phyloP scores from a whole-genome alignment of 2,888 invertebrate genomes.

The Heteromyza rotundicornis region DNA sequence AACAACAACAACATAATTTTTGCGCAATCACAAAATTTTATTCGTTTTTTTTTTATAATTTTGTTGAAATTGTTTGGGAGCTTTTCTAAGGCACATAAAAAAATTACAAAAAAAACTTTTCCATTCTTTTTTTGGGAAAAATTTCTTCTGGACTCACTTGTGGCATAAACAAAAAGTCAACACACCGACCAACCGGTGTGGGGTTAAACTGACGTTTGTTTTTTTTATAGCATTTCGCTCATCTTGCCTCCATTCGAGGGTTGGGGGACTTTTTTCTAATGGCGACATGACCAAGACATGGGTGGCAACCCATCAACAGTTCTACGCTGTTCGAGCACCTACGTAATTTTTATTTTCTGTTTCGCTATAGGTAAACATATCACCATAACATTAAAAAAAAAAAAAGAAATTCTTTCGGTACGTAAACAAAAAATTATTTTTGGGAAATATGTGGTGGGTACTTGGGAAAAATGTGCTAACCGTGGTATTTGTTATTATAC shows the following conservation, averaged over 20 bases:
- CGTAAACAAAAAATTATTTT: conserved; percentile 39
- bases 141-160: conserved; percentile 19
- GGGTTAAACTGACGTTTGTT: not conserved
- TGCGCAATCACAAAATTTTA: conserved; percentile 27
- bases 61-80: not conserved
- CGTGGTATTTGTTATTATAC: too few species aligned
- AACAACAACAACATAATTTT: too few species aligned
- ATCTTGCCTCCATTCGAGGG: not conserved
- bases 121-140: conserved; percentile 17
- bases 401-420: too few species aligned
- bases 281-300: conserved; percentile 17
- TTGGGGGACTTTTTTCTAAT: conserved; percentile 21
- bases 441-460: conserved; percentile 11
- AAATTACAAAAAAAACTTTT: conserved; percentile 4
- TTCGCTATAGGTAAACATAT: conserved; percentile 35
- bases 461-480: conserved; percentile 16
- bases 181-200: conserved; percentile 16
- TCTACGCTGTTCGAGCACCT: conserved; percentile 15
- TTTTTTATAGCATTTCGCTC: conserved; percentile 3
- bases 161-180: conserved; percentile 23
- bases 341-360: conserved; percentile 19
- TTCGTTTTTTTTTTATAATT: conserved; percentile 6
- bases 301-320: not conserved
- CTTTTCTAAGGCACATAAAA: too few species aligned
- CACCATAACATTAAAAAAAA: conserved; percentile 26